These are phyloP conservation scores for Coluber constrictor DNA, from an alignment of 2,797 vertebrate species.

Conservation along the genomic window DNA sequence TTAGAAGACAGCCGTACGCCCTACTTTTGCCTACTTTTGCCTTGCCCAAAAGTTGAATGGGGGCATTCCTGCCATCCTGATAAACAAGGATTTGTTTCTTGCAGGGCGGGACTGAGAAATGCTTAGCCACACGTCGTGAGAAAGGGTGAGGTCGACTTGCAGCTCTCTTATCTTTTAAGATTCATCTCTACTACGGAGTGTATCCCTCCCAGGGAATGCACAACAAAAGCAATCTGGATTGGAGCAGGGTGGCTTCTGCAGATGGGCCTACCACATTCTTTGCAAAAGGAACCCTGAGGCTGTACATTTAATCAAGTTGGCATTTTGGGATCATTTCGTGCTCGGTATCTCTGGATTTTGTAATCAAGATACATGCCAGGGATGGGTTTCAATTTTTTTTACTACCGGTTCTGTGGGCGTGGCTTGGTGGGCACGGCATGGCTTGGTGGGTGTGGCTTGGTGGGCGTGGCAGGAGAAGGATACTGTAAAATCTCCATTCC, in stretches of 20 bases:
- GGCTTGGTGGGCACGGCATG: no score
- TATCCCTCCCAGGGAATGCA: background rate
- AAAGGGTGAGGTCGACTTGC: background rate
- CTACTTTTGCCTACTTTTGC: no score
- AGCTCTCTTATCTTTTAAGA: constrained; percentile 11
- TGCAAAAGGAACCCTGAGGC: background rate
- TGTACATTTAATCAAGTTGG: no score
- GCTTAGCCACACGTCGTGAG: constrained; percentile 12
- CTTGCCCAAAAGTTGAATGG: background rate
- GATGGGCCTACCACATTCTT: background rate
- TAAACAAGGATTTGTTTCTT: background rate
- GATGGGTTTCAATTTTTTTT: no score
- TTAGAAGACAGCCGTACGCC: background rate
- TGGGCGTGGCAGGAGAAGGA: no score
- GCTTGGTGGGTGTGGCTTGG: no score
- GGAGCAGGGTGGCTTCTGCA: background rate
- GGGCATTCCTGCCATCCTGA: background rate
- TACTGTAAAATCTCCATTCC: no score
- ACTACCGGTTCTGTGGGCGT: no score
- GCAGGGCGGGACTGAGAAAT: constrained; percentile 1
- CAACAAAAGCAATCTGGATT: background rate
- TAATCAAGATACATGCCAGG: no score
- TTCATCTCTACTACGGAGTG: background rate
- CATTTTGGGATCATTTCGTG: background rate
- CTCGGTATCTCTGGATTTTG: no score